These are phyloP conservation scores for Parnassius glacialis DNA, from an alignment of 2,888 invertebrate genomes.

Conservation along the genomic window DNA sequence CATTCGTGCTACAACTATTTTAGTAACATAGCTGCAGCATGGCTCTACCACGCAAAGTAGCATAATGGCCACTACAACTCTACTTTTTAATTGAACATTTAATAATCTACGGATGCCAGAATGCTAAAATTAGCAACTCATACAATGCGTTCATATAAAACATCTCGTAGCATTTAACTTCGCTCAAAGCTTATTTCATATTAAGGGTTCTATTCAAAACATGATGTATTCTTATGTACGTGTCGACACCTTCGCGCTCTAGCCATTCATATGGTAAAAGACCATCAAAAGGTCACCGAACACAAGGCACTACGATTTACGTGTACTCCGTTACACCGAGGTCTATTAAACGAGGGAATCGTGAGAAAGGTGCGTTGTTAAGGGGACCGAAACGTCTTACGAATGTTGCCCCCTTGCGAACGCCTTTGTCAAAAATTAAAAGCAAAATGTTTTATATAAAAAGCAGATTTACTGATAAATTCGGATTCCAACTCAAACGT, in stretches of 20 bases:
- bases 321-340: conserved; percentile 67
- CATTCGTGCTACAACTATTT: no score
- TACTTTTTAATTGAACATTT: no score
- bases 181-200: conserved; percentile 17
- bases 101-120: no score
- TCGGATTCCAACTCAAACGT: background rate
- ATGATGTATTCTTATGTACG: conserved; percentile 60
- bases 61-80: no score
- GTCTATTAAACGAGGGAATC: conserved; percentile 69
- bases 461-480: conserved; percentile 15
- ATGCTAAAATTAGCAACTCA: background rate
- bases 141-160: background rate
- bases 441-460: conserved; percentile 15
- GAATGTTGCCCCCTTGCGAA: conserved; percentile 43
- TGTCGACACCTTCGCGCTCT: conserved; percentile 77
- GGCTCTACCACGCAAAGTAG: no score
- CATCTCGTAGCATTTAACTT: conserved; percentile 7
- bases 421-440: background rate
- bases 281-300: conserved; percentile 62
- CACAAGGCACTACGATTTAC: conserved; percentile 75
- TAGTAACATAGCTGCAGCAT: no score
- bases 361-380: conserved; percentile 67
- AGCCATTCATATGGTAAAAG: conserved; percentile 74
- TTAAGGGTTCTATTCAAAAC: conserved; percentile 44
- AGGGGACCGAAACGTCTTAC: conserved; percentile 59